These are phyloP conservation scores for Brenthis hecate DNA, from an alignment of 2,888 invertebrate genomes.

Conservation along the genomic window DNA sequence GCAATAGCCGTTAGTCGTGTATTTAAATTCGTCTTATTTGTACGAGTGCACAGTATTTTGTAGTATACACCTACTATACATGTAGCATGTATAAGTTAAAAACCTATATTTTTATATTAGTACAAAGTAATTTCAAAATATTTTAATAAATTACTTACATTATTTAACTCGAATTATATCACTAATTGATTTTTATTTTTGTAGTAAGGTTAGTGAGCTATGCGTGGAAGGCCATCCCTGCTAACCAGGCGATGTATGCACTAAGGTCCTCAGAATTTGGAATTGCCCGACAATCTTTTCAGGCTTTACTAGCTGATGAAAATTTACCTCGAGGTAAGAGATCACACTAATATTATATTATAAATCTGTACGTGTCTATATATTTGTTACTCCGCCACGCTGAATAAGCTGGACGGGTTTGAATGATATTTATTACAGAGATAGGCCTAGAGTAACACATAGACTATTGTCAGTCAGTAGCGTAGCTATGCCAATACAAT, in stretches of 20 bases:
- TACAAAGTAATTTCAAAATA: neutral
- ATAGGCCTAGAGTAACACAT: no score
- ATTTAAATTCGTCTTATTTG: neutral
- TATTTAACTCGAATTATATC: neutral
- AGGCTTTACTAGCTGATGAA: constrained; percentile 37
- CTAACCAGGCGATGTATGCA: constrained; percentile 57
- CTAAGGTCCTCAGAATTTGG: constrained; percentile 30
- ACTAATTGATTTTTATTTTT: constrained; percentile 1
- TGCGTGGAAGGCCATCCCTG: constrained; percentile 61
- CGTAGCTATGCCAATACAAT: no score
- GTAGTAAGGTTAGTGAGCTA: constrained; percentile 13
- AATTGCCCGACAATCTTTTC: neutral
- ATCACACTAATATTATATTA: neutral
- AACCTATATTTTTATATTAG: constrained; percentile 1
- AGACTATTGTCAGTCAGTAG: no score
- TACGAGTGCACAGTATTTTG: no score
- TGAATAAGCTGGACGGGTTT: no score
- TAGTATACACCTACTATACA: neutral
- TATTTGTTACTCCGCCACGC: no score
- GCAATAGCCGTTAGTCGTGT: constrained; percentile 1
- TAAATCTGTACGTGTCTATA: no score
- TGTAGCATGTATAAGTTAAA: neutral
- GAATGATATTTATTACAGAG: no score
- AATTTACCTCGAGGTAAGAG: constrained; percentile 53
- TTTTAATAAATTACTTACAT: neutral